Percentiles rank a stretch among this genome's conserved stretches.
phyloP scores from a whole-genome alignment of 2,888 invertebrate genomes.

The Glaucopsyche alexis region DNA sequence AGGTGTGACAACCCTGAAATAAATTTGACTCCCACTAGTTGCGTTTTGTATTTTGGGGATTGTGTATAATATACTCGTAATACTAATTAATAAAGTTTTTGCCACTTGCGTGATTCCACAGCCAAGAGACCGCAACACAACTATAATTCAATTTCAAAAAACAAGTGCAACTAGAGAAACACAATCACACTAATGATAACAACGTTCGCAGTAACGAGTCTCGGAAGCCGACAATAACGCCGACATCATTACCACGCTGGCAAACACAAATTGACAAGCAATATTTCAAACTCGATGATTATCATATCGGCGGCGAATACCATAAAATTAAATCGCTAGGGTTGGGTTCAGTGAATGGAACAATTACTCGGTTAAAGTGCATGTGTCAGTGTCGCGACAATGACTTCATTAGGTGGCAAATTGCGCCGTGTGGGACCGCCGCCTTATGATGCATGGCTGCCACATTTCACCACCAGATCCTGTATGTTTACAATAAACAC shows the following conservation, averaged over 20 bases:
- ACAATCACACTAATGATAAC: constrained; percentile 46
- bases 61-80: too few species aligned
- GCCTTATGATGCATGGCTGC: constrained; percentile 40
- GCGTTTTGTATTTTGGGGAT: neutral
- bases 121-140: constrained; percentile 34
- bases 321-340: constrained; percentile 58
- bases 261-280: constrained; percentile 60
- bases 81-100: constrained; percentile 2
- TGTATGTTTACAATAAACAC: constrained; percentile 19
- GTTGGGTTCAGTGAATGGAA: constrained; percentile 59
- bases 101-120: constrained; percentile 31
- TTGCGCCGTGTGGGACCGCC: constrained; percentile 43
- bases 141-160: constrained; percentile 42
- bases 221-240: constrained; percentile 53
- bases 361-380: constrained; percentile 53
- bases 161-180: constrained; percentile 42
- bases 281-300: constrained; percentile 62
- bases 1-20: neutral
- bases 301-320: constrained; percentile 56
- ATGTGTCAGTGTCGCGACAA: constrained; percentile 51
- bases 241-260: constrained; percentile 48
- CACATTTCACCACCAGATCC: constrained; percentile 38
- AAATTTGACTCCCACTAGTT: neutral
- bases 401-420: constrained; percentile 62
- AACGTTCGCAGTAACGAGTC: constrained; percentile 46